Evolutionary conservation across 2,888 invertebrate species (phyloP), one percentile per base, ranked within the genome.

Genomic region (Tortricodes alternella): DNA sequence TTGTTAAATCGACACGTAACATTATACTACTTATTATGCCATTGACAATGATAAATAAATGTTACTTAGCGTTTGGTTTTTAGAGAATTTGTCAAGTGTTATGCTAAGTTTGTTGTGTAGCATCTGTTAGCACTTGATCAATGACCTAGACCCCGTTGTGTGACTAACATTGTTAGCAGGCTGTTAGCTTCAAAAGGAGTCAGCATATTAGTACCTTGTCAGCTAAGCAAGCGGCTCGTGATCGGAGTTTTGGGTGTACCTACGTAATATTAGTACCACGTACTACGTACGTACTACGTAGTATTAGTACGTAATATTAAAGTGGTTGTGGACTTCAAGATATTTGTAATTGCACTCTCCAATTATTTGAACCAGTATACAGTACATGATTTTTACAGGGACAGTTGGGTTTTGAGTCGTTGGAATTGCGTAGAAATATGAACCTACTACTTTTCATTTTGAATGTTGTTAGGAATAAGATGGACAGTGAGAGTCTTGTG

Each of bases 71-170:
- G 2, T 24, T 8, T 24, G 9, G 6, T 24, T 24, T 9, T 3
- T 13, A 32, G 32, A 32, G 6, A 18, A n/a, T 23, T 39, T 11
- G 13, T 8, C 6, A 9, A 23, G 4, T 15, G 23, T 8, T 41
- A 2, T 3, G 4, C 3, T n/a, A 21, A 19, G 19, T 11, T 21
- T 21, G 19, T 21, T 7, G 18, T 38, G 19, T 11, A 6, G 11
- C 11, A 38, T 38, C 2, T 9, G 19, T 21, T 50, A 39, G 50
- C 32, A 11, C 23, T 19, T 19, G 27, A 27, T 39, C 19, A 29
- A 35, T 50, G 50, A 50, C 50, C 50, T 50, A 50, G 50, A 50
- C 50, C 39, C 19, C 24, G 27, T 19, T 39, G 50, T 32, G 29
- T 19, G n/a, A 24, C 27, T 27, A 24, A 38, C 27, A 27, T 23